Percentiles rank a stretch among this genome's conserved stretches.
Conservation (phyloP, 2,888 invertebrate species). For the Apotomis betuletana region DNA sequence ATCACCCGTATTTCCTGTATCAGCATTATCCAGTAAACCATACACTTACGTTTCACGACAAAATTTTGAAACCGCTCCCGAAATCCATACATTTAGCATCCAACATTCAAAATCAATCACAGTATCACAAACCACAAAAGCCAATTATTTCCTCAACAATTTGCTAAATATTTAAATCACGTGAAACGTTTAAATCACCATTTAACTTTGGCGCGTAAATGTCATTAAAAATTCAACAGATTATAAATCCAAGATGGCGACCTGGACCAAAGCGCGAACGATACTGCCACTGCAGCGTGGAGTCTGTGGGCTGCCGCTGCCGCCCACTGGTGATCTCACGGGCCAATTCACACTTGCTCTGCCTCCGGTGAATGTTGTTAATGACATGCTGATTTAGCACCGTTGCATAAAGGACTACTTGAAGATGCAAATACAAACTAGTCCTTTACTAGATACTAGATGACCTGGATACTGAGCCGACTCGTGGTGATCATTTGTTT, state of each 20-base stretch:
- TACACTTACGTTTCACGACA: slow-evolving; percentile 58
- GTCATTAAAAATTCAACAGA: slow-evolving; percentile 34
- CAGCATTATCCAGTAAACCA: neutral
- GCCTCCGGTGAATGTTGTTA: slow-evolving; percentile 50
- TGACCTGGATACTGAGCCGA: slow-evolving; percentile 18
- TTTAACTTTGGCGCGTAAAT: slow-evolving; percentile 51
- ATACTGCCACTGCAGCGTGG: slow-evolving; percentile 56
- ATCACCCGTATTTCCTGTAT: neutral
- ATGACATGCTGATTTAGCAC: slow-evolving; percentile 37
- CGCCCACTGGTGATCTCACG: slow-evolving; percentile 40
- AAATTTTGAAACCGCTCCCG: slow-evolving; percentile 48
- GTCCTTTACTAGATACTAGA: slow-evolving; percentile 27
- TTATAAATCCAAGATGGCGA: slow-evolving; percentile 47
- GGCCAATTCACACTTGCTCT: slow-evolving; percentile 64
- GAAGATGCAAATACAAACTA: slow-evolving; percentile 29
- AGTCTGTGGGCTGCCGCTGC: slow-evolving; percentile 24
- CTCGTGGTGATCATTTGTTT: neutral
- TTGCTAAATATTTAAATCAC: neutral
- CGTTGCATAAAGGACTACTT: slow-evolving; percentile 34
- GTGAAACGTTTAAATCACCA: neutral
- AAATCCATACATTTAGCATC: slow-evolving; percentile 60
- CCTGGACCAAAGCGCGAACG: slow-evolving; percentile 59
- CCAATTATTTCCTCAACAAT: neutral
- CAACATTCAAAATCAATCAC: slow-evolving; percentile 23
- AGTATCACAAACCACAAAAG: slow-evolving; percentile 9